These are phyloP conservation scores for Penaeus indicus DNA, from an alignment of 1,140 invertebrate species.

Conservation along the genomic window DNA sequence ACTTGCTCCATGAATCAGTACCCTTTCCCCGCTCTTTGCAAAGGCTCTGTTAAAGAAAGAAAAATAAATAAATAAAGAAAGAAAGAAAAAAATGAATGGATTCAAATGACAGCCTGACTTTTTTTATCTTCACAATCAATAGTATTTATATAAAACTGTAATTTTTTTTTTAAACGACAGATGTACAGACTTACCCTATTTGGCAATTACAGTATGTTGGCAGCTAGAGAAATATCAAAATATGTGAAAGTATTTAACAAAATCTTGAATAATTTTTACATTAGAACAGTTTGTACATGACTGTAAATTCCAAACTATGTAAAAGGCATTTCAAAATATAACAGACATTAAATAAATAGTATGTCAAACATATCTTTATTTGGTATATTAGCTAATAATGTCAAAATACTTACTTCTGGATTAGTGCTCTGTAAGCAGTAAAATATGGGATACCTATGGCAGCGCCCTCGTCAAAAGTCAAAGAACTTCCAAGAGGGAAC, in stretches of 20 bases:
- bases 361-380: not conserved
- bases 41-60: constrained; percentile 69
- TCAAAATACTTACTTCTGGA: constrained; percentile 70
- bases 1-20: constrained; percentile 78
- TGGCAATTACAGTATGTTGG: not conserved
- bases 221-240: not conserved
- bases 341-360: not conserved
- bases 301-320: not conserved
- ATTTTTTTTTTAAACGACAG: not conserved
- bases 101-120: not conserved
- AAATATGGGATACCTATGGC: constrained; percentile 76
- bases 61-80: constrained; percentile 6
- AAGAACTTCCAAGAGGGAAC: constrained; percentile 70
- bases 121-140: too few species aligned
- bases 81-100: not conserved
- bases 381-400: not conserved
- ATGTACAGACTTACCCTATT: not conserved
- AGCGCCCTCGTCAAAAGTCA: constrained; percentile 75
- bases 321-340: not conserved
- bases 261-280: not conserved
- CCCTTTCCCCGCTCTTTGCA: constrained; percentile 71
- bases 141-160: not conserved
- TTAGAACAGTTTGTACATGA: not conserved
- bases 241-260: not conserved
- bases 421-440: constrained; percentile 74